Evolutionary conservation across 2,797 vertebrate genomes (phyloP).

Genomic region (Acanthurus tractus): DNA sequence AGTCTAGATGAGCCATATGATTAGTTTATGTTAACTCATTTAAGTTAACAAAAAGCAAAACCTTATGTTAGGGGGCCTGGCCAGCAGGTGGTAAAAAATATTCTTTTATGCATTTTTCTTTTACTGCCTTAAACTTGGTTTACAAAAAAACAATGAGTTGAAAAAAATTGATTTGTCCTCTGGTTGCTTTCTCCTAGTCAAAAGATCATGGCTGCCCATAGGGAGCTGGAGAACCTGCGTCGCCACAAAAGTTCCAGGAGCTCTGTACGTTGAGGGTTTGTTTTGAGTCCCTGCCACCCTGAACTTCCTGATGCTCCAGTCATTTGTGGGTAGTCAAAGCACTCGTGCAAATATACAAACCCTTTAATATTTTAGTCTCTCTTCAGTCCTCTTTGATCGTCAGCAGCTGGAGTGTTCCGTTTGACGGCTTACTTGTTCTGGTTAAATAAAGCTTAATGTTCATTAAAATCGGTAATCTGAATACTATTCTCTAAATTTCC

Average conservation of each 20-base stretch:
- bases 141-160: too few relatives aligned
- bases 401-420: conserved; percentile 6
- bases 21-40: too few relatives aligned
- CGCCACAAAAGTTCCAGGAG: conserved; percentile 63
- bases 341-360: neutral
- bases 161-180: neutral
- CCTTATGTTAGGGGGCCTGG: too few relatives aligned
- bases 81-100: too few relatives aligned
- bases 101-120: too few relatives aligned
- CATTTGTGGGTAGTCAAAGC: conserved; percentile 25
- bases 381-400: neutral
- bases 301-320: conserved; percentile 11
- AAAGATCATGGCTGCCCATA: conserved; percentile 86
- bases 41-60: too few relatives aligned
- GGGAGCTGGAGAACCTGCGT: conserved; percentile 83
- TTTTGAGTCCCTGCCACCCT: conserved; percentile 6
- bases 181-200: conserved; percentile 77
- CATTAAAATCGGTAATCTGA: neutral
- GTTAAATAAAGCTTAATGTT: conserved; percentile 49
- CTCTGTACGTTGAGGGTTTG: conserved; percentile 11
- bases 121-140: neutral
- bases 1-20: too few relatives aligned
- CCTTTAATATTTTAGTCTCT: neutral
- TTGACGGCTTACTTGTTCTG: neutral
- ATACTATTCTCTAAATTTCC: neutral